Percentiles rank a stretch among this genome's conserved stretches.
Conservation (phyloP, 2,113 vertebrate genomes). For the Anarrhichthys ocellatus region DNA sequence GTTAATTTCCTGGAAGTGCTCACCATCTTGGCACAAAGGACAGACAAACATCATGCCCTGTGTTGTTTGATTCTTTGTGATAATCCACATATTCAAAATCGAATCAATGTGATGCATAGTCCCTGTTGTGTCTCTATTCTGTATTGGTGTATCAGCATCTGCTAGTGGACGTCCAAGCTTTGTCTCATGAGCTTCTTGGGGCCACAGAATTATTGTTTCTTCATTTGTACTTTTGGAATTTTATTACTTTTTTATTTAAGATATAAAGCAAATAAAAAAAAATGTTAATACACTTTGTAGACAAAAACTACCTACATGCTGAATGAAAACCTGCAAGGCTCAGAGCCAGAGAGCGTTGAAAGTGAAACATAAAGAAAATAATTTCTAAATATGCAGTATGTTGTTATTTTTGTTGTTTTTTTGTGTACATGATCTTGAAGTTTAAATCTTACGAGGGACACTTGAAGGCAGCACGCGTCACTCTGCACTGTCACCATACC, state of each 20-base stretch:
- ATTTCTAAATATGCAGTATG: background rate
- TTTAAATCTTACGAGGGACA: background rate
- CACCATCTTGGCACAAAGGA: no score
- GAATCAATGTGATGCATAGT: background rate
- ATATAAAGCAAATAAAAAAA: background rate
- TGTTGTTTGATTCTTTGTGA: background rate
- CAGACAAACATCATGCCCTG: no score
- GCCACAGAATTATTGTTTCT: background rate
- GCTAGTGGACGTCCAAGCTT: background rate
- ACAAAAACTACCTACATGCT: background rate
- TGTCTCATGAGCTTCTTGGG: background rate
- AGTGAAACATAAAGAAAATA: background rate
- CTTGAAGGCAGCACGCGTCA: conserved; percentile 25
- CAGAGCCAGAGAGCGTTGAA: background rate
- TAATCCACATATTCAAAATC: background rate
- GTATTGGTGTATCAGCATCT: no score
- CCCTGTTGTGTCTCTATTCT: background rate
- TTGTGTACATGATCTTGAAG: background rate
- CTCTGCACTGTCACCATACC: conserved; percentile 29
- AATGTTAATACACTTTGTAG: background rate
- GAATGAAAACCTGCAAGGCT: background rate
- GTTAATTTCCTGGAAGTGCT: no score
- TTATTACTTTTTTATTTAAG: background rate
- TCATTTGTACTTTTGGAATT: background rate
- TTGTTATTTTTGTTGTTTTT: background rate